Evolutionary conservation across 2,797 vertebrate species (phyloP), one percentile per base, ranked within the genome.

Genomic region (Sparidentex hasta): DNA sequence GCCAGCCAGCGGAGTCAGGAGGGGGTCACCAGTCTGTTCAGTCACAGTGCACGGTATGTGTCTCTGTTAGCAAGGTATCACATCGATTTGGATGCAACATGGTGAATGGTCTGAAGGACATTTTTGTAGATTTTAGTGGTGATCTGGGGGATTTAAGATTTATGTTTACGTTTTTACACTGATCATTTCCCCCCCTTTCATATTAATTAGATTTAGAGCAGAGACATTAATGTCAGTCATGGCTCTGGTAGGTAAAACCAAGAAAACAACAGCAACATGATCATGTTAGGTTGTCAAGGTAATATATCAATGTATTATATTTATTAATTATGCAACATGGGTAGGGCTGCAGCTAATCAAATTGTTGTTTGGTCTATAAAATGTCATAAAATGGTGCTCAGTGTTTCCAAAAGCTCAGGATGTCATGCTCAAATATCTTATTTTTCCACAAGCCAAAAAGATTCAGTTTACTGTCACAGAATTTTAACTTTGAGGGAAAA

Each of bases 21-120:
- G 38, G 70, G 52, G 66, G 63, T 52, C 61, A 73, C 76, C 82
- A 55, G 80, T 69, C 73, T 90, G 84, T 72, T 87, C 59, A 47
- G 20, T 47, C 62, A 23, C 7, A 67, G 27, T 38, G 25, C 56
- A 72, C 21, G 1, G 67, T 65, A 65, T 69, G 65, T 52, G 46
- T 67, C 54, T 78, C 38, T 47, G n/a, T 69, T 55, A 43, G 61
- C 48, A 27, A 62, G 46, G 67, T 38, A 41, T 51, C 21, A 21
- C 20, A n/a, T 58, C 66, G 64, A 56, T 74, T 47, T 69, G 11
- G 25, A 69, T 67, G 58, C 27, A 46, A 56, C 77, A 69, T 61
- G 61, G 44, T 29, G 9, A 21, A 23, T 7, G 18, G 14, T 7
- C 0, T 41, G 1, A 33, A 38, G 6, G 68, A 38, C 3, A 25